These are phyloP conservation scores for Acrocyrtus sp. DNA, from an alignment of 2,888 invertebrate species.

Conservation along the genomic window DNA sequence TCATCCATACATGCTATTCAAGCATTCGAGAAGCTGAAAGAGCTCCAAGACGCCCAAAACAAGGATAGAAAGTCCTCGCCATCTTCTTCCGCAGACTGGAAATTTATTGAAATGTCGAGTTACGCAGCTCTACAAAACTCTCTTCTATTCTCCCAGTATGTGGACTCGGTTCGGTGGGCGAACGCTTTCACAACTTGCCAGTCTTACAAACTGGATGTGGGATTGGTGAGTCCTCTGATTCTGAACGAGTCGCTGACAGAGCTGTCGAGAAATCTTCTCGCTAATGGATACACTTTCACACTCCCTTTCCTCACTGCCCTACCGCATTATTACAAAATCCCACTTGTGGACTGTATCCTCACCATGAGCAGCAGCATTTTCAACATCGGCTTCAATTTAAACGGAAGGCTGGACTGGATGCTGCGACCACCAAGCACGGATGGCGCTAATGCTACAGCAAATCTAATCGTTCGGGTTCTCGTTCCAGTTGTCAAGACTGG, in stretches of 20 bases:
- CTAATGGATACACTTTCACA: conserved; percentile 39
- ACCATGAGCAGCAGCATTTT: not conserved
- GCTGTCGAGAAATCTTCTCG: conserved; percentile 11
- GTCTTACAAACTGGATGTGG: conserved; percentile 38
- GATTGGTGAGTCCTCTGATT: conserved; percentile 26
- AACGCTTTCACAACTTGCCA: conserved; percentile 51
- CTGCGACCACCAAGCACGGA: too few species aligned
- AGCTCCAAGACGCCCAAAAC: conserved; percentile 25
- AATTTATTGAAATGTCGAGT: conserved; percentile 41
- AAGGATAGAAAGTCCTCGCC: conserved; percentile 1
- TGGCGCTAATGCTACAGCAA: conserved; percentile 21
- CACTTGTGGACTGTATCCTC: conserved; percentile 49
- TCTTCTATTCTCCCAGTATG: conserved; percentile 29
- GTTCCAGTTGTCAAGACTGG: conserved; percentile 39
- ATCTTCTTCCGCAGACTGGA: too few species aligned
- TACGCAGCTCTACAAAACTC: conserved; percentile 42
- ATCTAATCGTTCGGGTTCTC: conserved; percentile 36
- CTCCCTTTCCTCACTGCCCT: conserved; percentile 37
- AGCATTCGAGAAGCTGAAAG: conserved; percentile 32
- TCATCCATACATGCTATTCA: conserved; percentile 25
- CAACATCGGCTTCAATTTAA: too few species aligned
- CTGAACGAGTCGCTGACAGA: conserved; percentile 25
- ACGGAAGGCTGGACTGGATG: not conserved
- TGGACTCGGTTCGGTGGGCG: conserved; percentile 47
- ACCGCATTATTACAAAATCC: conserved; percentile 54